Evolutionary conservation across 2,113 vertebrate genomes (phyloP).

Genomic region (Ceyx margarethae): DNA sequence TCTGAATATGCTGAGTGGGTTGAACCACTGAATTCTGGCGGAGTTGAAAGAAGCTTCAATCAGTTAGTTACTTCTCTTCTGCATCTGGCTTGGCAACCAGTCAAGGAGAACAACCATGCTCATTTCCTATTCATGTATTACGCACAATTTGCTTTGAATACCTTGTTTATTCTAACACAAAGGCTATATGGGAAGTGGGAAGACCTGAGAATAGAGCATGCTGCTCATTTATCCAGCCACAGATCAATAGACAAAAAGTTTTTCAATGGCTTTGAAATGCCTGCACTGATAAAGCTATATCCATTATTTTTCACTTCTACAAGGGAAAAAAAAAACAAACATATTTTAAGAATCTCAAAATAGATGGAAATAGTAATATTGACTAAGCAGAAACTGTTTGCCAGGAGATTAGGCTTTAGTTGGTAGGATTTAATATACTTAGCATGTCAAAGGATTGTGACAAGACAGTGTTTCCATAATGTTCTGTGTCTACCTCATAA

Average conservation of each 20-base stretch:
- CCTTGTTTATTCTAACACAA: background rate
- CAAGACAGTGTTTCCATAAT: conserved; percentile 26
- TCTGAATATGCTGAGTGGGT: background rate
- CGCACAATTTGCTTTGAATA: conserved; percentile 14
- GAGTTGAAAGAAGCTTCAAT: background rate
- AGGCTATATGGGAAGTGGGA: background rate
- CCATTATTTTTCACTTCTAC: background rate
- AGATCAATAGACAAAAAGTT: conserved; percentile 13
- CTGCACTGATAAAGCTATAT: conserved; percentile 12
- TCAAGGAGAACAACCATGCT: background rate
- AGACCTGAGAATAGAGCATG: background rate
- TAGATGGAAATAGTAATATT: conserved; percentile 25
- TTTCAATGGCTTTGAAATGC: conserved; percentile 21
- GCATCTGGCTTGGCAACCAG: conserved; percentile 39
- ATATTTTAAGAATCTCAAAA: conserved; percentile 29
- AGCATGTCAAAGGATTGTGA: conserved; percentile 45
- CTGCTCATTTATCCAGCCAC: background rate
- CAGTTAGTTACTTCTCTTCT: background rate
- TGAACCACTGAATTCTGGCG: background rate
- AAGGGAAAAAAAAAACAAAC: background rate
- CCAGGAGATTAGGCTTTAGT: conserved; percentile 11
- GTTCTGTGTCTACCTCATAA: background rate
- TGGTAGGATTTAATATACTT: conserved; percentile 18
- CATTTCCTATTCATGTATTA: conserved; percentile 3
- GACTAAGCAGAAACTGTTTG: conserved; percentile 30